These are phyloP conservation scores for Potorous gilbertii DNA, from an alignment of 2,797 vertebrate species.

Conservation along the genomic window DNA sequence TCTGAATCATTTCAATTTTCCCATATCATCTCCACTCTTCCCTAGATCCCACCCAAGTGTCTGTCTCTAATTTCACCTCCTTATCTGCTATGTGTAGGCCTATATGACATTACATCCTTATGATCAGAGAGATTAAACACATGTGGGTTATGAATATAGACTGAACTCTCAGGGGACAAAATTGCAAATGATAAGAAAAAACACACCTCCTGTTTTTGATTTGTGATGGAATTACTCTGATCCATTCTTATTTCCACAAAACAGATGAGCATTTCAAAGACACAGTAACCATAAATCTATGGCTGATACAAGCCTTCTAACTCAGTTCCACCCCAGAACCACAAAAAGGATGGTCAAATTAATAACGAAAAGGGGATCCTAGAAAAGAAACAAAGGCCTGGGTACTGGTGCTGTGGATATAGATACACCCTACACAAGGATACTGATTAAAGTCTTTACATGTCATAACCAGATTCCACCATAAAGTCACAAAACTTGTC, in stretches of 20 bases:
- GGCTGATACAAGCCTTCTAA: neutral
- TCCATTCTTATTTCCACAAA: neutral
- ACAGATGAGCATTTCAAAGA: neutral
- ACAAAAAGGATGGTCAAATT: neutral
- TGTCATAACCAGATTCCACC: neutral
- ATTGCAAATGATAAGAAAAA: neutral
- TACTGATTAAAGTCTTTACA: neutral
- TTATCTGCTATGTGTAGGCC: neutral
- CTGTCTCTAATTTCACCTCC: conserved; percentile 12
- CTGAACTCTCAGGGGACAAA: neutral
- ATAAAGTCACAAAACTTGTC: neutral
- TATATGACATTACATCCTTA: neutral
- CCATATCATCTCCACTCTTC: neutral
- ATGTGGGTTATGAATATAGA: neutral
- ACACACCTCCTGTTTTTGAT: neutral
- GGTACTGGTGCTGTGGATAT: neutral
- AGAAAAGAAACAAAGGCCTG: neutral
- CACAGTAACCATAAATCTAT: neutral
- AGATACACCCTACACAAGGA: neutral
- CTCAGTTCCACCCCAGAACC: neutral
- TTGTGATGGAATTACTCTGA: neutral
- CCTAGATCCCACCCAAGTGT: neutral
- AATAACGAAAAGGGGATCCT: neutral
- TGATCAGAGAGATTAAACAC: neutral
- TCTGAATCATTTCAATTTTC: neutral